Percentiles rank a stretch among this genome's conserved stretches.
phyloP scores from a whole-genome alignment of 1,140 invertebrate species.

The Carcinoscorpius rotundicauda region DNA sequence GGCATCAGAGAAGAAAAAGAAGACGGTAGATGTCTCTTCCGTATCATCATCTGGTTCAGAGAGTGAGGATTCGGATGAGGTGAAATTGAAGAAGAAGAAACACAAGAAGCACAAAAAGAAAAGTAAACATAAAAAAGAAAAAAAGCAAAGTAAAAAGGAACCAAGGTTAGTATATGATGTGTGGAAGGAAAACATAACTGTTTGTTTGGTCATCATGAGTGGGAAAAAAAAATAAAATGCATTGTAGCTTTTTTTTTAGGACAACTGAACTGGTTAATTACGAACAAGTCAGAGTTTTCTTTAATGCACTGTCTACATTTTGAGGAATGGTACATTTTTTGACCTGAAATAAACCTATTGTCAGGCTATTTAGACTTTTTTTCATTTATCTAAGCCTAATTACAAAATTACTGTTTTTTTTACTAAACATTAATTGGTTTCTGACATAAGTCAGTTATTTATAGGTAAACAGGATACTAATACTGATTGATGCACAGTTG shows the following conservation, averaged over 20 bases:
- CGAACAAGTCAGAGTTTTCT: background rate
- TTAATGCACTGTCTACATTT: background rate
- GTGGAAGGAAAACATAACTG: too few species aligned
- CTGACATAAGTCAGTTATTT: too few species aligned
- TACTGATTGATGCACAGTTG: too few species aligned
- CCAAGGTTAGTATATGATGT: background rate
- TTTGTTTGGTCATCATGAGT: background rate
- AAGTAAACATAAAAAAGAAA: conserved; percentile 26
- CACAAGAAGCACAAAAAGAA: conserved; percentile 32
- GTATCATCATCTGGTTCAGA: conserved; percentile 30
- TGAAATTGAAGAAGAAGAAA: conserved; percentile 30
- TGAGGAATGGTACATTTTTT: too few species aligned
- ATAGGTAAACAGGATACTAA: too few species aligned
- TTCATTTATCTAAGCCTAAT: too few species aligned
- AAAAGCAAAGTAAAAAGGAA: conserved; percentile 21
- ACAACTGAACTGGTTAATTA: background rate
- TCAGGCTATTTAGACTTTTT: too few species aligned
- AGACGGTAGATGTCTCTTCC: conserved; percentile 11
- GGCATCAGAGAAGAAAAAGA: conserved; percentile 9
- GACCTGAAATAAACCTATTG: too few species aligned
- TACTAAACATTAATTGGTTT: too few species aligned
- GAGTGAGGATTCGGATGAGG: conserved; percentile 33
- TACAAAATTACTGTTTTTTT: too few species aligned
- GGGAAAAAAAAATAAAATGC: background rate
- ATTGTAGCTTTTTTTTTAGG: background rate